phyloP scores from a whole-genome alignment of 2,888 invertebrate species.

The Cheilosia scutellata region DNA sequence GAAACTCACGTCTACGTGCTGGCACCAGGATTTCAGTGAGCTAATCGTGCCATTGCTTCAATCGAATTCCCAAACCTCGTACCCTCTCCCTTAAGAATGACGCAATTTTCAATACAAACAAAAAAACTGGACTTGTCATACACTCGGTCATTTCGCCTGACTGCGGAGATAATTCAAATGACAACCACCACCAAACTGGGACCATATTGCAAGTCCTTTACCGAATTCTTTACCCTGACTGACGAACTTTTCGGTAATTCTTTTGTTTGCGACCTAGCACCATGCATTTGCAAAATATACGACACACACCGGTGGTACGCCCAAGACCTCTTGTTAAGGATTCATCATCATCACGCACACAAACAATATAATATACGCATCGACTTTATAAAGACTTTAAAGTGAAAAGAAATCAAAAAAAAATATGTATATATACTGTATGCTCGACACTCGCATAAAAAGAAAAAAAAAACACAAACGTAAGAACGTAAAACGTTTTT shows the following conservation, averaged over 20 bases:
- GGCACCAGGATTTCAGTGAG: too few species aligned
- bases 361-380: conserved; percentile 25
- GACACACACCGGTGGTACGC: conserved; percentile 20
- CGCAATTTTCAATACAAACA: conserved; percentile 11
- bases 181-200: conserved; percentile 45
- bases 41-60: too few species aligned
- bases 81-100: neutral
- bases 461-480: conserved; percentile 24
- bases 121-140: conserved; percentile 54
- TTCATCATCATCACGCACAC: conserved; percentile 22
- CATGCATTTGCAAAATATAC: conserved; percentile 2
- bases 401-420: conserved; percentile 28
- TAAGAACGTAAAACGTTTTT: conserved; percentile 73
- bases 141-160: conserved; percentile 37
- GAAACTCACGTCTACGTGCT: too few species aligned
- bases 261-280: conserved; percentile 26
- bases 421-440: neutral
- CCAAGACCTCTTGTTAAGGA: conserved; percentile 45
- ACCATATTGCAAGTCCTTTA: neutral
- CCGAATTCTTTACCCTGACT: neutral
- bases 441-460: neutral
- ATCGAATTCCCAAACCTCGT: too few species aligned
- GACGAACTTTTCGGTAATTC: neutral
- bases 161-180: conserved; percentile 43
- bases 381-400: conserved; percentile 42